Evolutionary conservation across 2,888 invertebrate species (phyloP).

Genomic region (Diaperis boleti): DNA sequence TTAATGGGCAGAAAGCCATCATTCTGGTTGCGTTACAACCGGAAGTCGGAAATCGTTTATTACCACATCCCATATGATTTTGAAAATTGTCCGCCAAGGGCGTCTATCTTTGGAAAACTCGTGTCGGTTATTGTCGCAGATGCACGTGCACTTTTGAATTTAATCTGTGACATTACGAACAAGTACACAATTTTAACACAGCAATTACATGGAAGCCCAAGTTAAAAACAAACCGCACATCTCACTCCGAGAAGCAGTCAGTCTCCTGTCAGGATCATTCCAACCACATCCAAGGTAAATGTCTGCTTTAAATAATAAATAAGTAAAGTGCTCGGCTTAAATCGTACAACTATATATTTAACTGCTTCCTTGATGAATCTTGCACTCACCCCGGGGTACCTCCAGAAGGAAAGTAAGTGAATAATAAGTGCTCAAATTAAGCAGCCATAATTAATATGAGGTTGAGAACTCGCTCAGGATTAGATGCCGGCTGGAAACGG

Average conservation of each 20-base stretch:
- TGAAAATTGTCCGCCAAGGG: too few species aligned
- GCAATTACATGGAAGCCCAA: too few species aligned
- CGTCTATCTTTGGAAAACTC: too few species aligned
- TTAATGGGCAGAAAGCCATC: slow-evolving; percentile 24
- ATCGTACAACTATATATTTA: slow-evolving; percentile 9
- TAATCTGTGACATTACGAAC: neutral
- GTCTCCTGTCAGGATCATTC: neutral
- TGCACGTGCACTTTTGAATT: too few species aligned
- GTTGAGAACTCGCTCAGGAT: slow-evolving; percentile 45
- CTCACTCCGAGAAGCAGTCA: too few species aligned
- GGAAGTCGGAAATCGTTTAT: slow-evolving; percentile 17
- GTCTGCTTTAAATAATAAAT: slow-evolving; percentile 7
- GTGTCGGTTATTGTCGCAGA: too few species aligned
- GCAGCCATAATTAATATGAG: slow-evolving; percentile 45
- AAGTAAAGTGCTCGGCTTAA: slow-evolving; percentile 12
- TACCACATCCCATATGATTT: too few species aligned
- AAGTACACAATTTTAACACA: too few species aligned
- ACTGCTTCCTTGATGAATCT: slow-evolving; percentile 28
- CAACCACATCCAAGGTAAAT: slow-evolving; percentile 3
- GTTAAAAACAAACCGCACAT: too few species aligned
- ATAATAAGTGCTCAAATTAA: slow-evolving; percentile 46
- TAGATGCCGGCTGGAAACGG: slow-evolving; percentile 46
- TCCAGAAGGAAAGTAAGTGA: slow-evolving; percentile 38
- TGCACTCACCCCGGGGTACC: slow-evolving; percentile 24
- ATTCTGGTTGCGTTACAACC: slow-evolving; percentile 2